Base-by-base conservation (phyloP, 1,140 invertebrate genomes). In the Megalopta genalis region DNA sequence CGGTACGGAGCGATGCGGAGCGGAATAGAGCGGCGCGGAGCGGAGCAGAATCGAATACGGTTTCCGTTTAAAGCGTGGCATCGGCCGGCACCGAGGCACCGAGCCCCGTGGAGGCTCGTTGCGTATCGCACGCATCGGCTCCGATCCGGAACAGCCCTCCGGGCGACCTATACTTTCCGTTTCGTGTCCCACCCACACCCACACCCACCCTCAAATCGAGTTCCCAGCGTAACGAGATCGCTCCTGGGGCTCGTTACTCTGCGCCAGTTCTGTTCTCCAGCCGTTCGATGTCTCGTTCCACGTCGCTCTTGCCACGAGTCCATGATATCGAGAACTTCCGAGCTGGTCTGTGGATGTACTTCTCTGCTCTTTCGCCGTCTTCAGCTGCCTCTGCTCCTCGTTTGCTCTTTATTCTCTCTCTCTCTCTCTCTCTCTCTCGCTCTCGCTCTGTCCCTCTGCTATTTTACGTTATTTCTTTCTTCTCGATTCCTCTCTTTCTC, bases 201-300 rank as follows among this genome's bases (percentile, higher is more conserved):
- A 14, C 42, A 10, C 25, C 25, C 32, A 37, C 39, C 16, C 67
- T 77, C 39, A 27, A 63, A 77, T 67, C 75, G 57, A 63, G 57
- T 77, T 69, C 25, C 18, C 23, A 27, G 23, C 42, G 75, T 70
- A 77, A 77, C 75, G 59, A 77, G 75, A 77, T 71, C 57, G 75
- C 67, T 77, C 67, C 46, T n/a, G 75, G 69, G 76, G 46, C 69
- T 78, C 76, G 76, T 78, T 78, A 72, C 52, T 65, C 76, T 37
- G 21, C 14, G 37, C 46, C 42, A 14, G 32, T 4, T 32, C 32
- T 27, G 68, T 65, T 49, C 52, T 66, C n/a, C 37, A 25, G 66
- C 27, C 59, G 57, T 63, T 76, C 74, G 23, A 54, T 23, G 39
- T 57, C 32, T 42, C 59, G 42, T 63, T 76, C 74, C 18, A 54